A percentile compares a stretch with the other conserved stretches of the same genome.
These are phyloP conservation scores for Tigriopus californicus DNA, from an alignment of 2,888 invertebrate genomes.

Conservation along the genomic window DNA sequence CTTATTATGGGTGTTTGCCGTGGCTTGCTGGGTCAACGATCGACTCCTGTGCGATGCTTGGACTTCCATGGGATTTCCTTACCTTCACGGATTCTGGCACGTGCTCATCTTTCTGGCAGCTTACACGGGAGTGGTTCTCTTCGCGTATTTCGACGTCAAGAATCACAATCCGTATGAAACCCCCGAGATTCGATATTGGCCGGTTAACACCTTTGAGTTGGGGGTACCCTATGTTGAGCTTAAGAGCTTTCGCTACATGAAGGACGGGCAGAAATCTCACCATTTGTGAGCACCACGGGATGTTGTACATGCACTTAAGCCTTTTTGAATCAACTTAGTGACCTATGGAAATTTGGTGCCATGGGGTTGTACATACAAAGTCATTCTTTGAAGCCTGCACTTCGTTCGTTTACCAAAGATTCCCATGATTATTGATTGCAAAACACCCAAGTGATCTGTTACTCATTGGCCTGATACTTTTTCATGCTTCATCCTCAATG, in stretches of 20 bases:
- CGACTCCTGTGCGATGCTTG: conserved; percentile 57
- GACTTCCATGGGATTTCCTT: conserved; percentile 56
- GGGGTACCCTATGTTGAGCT: conserved; percentile 49
- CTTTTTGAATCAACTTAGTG: too few relatives aligned
- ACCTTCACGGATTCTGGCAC: conserved; percentile 66
- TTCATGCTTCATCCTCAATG: too few relatives aligned
- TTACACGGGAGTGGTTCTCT: conserved; percentile 53
- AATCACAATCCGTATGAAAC: conserved; percentile 48
- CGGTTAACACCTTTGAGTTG: conserved; percentile 51
- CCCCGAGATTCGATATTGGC: conserved; percentile 54
- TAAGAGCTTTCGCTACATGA: neutral
- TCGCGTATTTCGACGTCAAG: conserved; percentile 55
- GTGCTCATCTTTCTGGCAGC: conserved; percentile 57
- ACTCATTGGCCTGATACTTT: too few relatives aligned
- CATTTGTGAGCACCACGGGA: too few relatives aligned
- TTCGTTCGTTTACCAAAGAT: too few relatives aligned
- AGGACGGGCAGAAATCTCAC: neutral
- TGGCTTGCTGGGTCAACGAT: conserved; percentile 58
- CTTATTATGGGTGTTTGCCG: conserved; percentile 46
- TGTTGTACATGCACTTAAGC: too few relatives aligned
- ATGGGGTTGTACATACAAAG: too few relatives aligned
- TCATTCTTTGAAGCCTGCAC: too few relatives aligned
- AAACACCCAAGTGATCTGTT: too few relatives aligned
- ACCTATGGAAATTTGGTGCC: too few relatives aligned
- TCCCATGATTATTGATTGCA: too few relatives aligned